These are phyloP conservation scores for Microcebus jonahi DNA, from an alignment of 2,113 vertebrate genomes.

Conservation along the genomic window DNA sequence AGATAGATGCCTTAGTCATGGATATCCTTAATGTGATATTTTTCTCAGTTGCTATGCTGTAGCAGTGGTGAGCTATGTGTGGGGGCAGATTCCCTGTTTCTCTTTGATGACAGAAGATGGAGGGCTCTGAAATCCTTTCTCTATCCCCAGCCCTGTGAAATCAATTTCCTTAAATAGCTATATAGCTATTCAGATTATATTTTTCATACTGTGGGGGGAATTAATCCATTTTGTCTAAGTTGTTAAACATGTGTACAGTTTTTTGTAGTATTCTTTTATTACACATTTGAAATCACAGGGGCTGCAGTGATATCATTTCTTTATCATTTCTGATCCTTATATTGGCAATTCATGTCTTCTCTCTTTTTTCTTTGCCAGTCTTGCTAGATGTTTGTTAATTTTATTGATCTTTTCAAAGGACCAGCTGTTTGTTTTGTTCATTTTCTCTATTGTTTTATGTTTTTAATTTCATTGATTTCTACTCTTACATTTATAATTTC, in stretches of 20 bases:
- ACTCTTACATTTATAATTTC: not conserved
- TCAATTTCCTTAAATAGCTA: not conserved
- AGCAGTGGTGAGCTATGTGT: too few relatives aligned
- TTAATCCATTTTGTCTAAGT: not conserved
- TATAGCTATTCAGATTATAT: not conserved
- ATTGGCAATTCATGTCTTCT: not conserved
- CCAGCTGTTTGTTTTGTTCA: not conserved
- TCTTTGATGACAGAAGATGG: too few relatives aligned
- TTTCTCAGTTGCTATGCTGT: too few relatives aligned
- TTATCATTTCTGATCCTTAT: constrained; percentile 10
- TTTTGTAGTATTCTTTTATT: not conserved
- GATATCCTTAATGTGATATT: too few relatives aligned
- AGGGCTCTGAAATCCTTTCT: too few relatives aligned
- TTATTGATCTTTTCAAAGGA: not conserved
- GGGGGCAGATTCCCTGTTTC: too few relatives aligned
- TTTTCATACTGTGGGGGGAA: not conserved
- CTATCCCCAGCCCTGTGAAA: not conserved
- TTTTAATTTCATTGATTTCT: not conserved
- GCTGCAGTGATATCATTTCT: not conserved
- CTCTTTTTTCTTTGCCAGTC: not conserved
- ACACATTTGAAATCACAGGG: not conserved
- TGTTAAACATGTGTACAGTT: not conserved
- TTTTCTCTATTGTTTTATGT: not conserved
- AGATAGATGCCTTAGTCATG: too few relatives aligned
- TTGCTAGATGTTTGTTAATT: not conserved